A percentile compares a stretch with the other conserved stretches of the same genome.
These are phyloP conservation scores for Metridium senile DNA, from an alignment of 92 coral and sea anemone genomes.

Conservation along the genomic window DNA sequence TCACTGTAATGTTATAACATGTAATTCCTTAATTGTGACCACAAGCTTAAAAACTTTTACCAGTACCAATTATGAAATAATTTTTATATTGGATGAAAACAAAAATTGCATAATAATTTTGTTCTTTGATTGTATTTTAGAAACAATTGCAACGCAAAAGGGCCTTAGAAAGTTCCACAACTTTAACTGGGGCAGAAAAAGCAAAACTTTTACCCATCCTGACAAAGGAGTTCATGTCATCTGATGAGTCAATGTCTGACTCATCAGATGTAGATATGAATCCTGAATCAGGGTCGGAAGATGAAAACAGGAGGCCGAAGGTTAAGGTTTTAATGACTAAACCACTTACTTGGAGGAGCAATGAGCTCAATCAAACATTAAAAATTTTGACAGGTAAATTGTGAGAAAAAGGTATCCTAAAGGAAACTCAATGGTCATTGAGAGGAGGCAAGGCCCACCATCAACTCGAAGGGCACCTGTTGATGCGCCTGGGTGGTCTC, in stretches of 20 bases:
- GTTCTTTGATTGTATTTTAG: constrained; percentile 1
- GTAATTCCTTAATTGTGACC: too few relatives aligned
- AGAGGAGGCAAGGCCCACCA: background rate
- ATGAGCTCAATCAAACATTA: background rate
- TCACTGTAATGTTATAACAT: too few relatives aligned
- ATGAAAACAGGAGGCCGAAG: background rate
- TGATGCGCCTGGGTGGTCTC: constrained; percentile 5
- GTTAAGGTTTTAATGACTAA: background rate
- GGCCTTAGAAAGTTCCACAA: background rate
- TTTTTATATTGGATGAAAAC: too few relatives aligned
- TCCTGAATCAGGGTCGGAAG: background rate
- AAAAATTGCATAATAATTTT: background rate
- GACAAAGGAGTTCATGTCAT: constrained; percentile 7
- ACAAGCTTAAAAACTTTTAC: too few relatives aligned
- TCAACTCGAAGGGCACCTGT: constrained; percentile 5
- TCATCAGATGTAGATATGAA: background rate
- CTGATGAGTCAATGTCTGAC: constrained; percentile 7
- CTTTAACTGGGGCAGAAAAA: background rate
- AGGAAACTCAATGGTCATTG: background rate
- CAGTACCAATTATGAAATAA: too few relatives aligned
- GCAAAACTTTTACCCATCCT: background rate
- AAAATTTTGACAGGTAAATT: background rate
- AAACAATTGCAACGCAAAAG: constrained; percentile 5
- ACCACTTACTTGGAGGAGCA: background rate
- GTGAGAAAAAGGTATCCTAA: background rate